Base-by-base conservation (phyloP, 2,113 vertebrate species). In the Pollimyrus isidori region DNA sequence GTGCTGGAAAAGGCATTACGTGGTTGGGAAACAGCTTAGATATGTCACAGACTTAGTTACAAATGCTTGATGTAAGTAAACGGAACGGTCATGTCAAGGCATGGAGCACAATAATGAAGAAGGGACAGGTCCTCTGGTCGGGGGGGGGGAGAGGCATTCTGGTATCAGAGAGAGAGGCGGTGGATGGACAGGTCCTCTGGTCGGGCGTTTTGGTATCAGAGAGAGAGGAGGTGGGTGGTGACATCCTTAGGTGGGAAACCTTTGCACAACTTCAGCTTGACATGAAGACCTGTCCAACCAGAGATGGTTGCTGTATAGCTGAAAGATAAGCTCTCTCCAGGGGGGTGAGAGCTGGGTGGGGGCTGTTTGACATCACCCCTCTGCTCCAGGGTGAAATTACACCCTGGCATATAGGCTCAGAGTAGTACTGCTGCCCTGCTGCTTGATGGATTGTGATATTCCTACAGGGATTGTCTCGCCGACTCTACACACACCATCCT, bases 291-390 rank as follows among this genome's bases (percentile, higher is more conserved):
- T 21, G 1, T 15, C 49, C 46, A 50, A 91, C 91, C 93, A 88
- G 88, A 92, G 91, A 92, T 92, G 91, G 65, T 93, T 91, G 90
- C 69, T 49, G 73, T 89, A 91, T 92, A 93, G 92, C 92, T 92
- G 93, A 45, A 89, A 9, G 39, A 87, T 87, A 50, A 42, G 53
- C 21, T 10, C 21, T 52, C 53, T 21, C 50, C 35, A 42, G 42
- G 46, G 50, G 49, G 52, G 56, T 48, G 52, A 84, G 89, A 65
- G 21, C 23, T 62, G 58, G 58, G 7, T 42, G 35, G 39, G 6
- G 42, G 35, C 17, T 82, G 39, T 21, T 82, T 42, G 39, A 80
- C 42, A 83, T 45, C 80, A 46, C 80, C 80, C 42, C 80, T 83
- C 80, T 46, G 35, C 45, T 2, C 80, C 1, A 21, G 42, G 80